Evolutionary conservation across 30 jellyfish, hydroid and myxozoan genomes (phyloP).

Genomic region (Turritopsis rubra): DNA sequence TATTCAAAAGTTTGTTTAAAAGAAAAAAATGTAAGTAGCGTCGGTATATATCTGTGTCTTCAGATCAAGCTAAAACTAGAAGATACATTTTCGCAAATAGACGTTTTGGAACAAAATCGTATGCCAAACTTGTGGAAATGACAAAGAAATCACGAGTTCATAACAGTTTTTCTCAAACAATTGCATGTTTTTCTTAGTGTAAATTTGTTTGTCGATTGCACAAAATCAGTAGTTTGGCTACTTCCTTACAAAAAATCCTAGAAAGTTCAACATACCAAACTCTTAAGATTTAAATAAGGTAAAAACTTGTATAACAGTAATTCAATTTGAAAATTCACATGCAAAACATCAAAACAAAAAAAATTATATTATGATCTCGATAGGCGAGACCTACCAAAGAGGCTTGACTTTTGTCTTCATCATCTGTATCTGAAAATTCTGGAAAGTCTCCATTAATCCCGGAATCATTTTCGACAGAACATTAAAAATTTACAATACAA

Average conservation of each 20-base stretch:
- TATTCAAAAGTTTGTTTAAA: neutral
- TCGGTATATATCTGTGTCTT: neutral
- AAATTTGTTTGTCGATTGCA: neutral
- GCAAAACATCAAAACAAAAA: neutral
- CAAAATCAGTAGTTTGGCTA: neutral
- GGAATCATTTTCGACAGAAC: constrained; percentile 26
- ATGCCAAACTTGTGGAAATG: neutral
- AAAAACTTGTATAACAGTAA: neutral
- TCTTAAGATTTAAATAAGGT: neutral
- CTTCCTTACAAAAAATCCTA: neutral
- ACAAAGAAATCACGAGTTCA: neutral
- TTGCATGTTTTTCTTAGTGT: neutral
- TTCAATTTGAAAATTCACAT: neutral
- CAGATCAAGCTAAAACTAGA: neutral
- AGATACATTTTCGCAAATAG: neutral
- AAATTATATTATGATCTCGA: neutral
- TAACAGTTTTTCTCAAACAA: neutral
- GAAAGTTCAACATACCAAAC: neutral
- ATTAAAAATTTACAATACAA: neutral
- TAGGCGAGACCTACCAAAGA: neutral
- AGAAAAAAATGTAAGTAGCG: neutral
- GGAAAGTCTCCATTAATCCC: constrained; percentile 39
- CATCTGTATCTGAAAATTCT: constrained; percentile 34
- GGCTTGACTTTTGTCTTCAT: constrained; percentile 2
- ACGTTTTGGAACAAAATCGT: neutral